Percentiles rank a stretch among this genome's conserved stretches.
These are phyloP conservation scores for Nibea albiflora DNA, from an alignment of 2,113 vertebrate species.

Conservation along the genomic window DNA sequence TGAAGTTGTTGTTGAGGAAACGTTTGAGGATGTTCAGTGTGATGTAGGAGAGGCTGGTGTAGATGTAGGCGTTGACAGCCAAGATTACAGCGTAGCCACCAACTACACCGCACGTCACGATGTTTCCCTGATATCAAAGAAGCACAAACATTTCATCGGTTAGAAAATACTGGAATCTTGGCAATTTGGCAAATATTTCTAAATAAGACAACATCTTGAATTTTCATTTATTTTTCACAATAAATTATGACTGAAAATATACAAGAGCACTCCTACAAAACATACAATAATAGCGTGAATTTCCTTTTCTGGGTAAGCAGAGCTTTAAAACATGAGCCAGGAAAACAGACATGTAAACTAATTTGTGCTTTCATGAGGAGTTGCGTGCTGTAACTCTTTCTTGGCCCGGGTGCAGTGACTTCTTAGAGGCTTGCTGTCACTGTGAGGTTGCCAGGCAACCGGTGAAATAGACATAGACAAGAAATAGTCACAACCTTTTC, in stretches of 20 bases:
- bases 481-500: too few relatives aligned
- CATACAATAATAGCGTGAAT: too few relatives aligned
- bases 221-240: not conserved
- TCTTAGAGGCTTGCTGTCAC: not conserved
- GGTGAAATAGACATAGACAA: too few relatives aligned
- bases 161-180: not conserved
- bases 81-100: conserved; percentile 90
- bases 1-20: conserved; percentile 88
- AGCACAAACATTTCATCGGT: not conserved
- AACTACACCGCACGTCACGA: conserved; percentile 87
- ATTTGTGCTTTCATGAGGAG: too few relatives aligned
- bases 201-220: not conserved
- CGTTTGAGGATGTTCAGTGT: conserved; percentile 91
- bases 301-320: too few relatives aligned
- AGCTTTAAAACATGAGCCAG: too few relatives aligned
- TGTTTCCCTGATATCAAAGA: conserved; percentile 87
- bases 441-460: too few relatives aligned
- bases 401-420: not conserved
- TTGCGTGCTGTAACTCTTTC: too few relatives aligned
- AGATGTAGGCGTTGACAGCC: conserved; percentile 88
- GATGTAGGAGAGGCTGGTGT: conserved; percentile 93
- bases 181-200: not conserved
- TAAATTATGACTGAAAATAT: not conserved
- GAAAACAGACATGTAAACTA: too few relatives aligned
- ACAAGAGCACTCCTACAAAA: not conserved